A percentile compares a stretch with the other conserved stretches of the same genome.
Conservation (phyloP, 2,888 invertebrate species). For the Cataglyphis altisquamis region DNA sequence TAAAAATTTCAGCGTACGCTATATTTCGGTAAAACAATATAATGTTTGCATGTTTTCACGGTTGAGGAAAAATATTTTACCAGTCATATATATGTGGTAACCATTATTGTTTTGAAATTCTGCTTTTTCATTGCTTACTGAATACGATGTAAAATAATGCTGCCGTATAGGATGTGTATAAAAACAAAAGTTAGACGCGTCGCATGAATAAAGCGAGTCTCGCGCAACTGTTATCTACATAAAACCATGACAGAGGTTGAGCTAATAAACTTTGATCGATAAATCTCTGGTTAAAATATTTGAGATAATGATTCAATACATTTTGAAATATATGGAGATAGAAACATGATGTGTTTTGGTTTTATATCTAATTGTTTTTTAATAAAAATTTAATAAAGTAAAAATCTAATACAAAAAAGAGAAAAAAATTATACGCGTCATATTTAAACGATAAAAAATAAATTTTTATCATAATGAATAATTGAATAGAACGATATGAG, state of each 20-base stretch:
- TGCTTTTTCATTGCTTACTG: conserved; percentile 51
- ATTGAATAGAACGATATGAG: conserved; percentile 39
- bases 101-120: conserved; percentile 44
- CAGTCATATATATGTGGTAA: conserved; percentile 1
- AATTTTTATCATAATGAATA: conserved; percentile 32
- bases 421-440: neutral
- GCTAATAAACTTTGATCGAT: neutral
- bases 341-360: neutral
- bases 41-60: conserved; percentile 16
- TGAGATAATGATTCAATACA: neutral
- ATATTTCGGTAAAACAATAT: conserved; percentile 31
- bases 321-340: neutral
- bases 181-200: conserved; percentile 29
- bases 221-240: neutral
- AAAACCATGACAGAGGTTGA: neutral
- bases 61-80: conserved; percentile 38
- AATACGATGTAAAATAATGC: conserved; percentile 39
- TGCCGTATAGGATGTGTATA: neutral
- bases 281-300: neutral
- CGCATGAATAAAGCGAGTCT: conserved; percentile 35
- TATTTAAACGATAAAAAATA: conserved; percentile 19
- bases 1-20: conserved; percentile 12
- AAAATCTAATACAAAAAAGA: neutral
- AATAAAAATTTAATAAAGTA: neutral
- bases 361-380: neutral